Evolutionary conservation across 2,113 vertebrate genomes (phyloP).

Genomic region (Pituophis catenifer): DNA sequence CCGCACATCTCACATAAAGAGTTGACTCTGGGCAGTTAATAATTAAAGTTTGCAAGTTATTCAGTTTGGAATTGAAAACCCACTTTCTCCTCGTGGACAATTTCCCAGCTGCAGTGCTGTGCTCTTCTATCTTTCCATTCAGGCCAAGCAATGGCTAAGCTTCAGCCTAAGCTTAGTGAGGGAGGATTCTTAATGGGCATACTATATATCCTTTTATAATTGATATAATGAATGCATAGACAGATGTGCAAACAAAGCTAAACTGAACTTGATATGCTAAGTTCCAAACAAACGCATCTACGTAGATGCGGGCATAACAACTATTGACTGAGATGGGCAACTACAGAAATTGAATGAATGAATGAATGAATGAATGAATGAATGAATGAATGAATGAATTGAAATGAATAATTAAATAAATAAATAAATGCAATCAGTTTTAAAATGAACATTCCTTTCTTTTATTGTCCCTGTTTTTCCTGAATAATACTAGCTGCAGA

Average conservation of each 20-base stretch:
- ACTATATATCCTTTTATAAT: neutral
- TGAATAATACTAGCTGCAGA: neutral
- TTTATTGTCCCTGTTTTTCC: neutral
- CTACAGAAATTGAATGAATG: neutral
- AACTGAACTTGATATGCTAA: neutral
- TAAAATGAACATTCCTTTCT: neutral
- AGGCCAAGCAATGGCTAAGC: neutral
- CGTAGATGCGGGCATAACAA: neutral
- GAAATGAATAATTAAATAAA: too few species aligned
- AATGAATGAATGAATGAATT: too few species aligned
- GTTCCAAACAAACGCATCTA: neutral
- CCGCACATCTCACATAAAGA: neutral
- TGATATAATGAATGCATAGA: neutral
- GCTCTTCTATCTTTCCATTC: neutral
- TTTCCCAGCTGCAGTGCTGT: neutral
- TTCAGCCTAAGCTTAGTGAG: neutral
- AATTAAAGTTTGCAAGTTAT: neutral
- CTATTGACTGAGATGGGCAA: neutral
- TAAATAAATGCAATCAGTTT: neutral
- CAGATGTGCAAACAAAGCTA: neutral
- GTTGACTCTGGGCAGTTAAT: neutral
- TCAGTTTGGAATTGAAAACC: neutral
- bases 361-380: too few species aligned
- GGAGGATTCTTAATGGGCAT: neutral
- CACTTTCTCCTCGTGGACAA: neutral